A percentile compares a stretch with the other conserved stretches of the same genome.
phyloP scores from a whole-genome alignment of 2,797 vertebrate genomes.

The Rhyacichthys aspro region DNA sequence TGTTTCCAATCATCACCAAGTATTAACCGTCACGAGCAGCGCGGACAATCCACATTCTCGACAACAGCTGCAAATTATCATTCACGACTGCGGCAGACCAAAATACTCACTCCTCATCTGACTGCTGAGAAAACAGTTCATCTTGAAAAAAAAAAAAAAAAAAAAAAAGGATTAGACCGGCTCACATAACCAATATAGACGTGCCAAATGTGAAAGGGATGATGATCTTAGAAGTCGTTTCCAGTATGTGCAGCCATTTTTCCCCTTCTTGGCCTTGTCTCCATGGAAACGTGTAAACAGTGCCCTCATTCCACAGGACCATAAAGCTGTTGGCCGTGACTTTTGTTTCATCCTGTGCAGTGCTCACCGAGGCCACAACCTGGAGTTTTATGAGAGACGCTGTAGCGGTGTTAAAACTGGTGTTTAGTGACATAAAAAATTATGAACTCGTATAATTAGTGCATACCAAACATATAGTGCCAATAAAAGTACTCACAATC shows the following conservation, averaged over 20 bases:
- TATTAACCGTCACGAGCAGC: conserved; percentile 25
- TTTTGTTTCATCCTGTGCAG: conserved; percentile 42
- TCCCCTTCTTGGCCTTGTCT: conserved; percentile 61
- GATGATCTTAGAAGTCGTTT: conserved; percentile 76
- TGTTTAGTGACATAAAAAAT: conserved; percentile 29
- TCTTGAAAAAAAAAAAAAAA: conserved; percentile 26
- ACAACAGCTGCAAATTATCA: conserved; percentile 57
- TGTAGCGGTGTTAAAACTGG: conserved; percentile 40
- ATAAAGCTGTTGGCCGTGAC: conserved; percentile 66
- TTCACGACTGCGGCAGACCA: conserved; percentile 28
- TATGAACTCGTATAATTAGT: conserved; percentile 26
- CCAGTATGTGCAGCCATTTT: conserved; percentile 70
- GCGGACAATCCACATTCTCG: conserved; percentile 33
- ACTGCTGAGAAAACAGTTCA: conserved; percentile 43
- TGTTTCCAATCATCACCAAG: conserved; percentile 26
- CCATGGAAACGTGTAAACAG: conserved; percentile 79
- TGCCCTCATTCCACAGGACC: conserved; percentile 59
- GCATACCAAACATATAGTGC: conserved; percentile 11
- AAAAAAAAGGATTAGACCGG: conserved; percentile 52
- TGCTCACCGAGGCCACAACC: conserved; percentile 41
- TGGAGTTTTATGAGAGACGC: conserved; percentile 44
- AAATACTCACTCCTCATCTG: conserved; percentile 36
- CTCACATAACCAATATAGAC: conserved; percentile 36
- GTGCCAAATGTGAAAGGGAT: conserved; percentile 72
- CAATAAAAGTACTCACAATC: not conserved